Base-by-base conservation (phyloP, 2,113 vertebrate species). In the Chrysemys picta region DNA sequence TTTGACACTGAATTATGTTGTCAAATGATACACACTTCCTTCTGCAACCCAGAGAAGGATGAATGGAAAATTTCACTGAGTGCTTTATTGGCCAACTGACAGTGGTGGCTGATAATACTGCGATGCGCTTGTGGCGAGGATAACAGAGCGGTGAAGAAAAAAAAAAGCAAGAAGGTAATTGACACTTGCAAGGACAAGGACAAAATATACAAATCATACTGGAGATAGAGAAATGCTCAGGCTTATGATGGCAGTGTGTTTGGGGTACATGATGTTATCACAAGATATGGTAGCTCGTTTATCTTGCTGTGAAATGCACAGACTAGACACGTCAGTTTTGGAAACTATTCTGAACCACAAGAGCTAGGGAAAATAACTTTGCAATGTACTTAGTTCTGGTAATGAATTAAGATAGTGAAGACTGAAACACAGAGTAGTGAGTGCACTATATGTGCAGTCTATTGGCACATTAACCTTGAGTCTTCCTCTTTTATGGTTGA, bases 191-290 rank as follows among this genome's bases (percentile, higher is more conserved):
- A 95, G 91, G 89, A 84, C 85, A 90, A 65, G 88, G 86, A 59
- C 38, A 91, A 86, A 95, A 95, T 90, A 94, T 84, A 82, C 89
- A 94, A 92, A 93, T 85, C 88, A 53, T 54, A 54, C 29, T 50
- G 79, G 80, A 96, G 92, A 69, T 79, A 69, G 88, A 94, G 86
- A 95, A 92, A 85, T 75, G 54, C 6, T 92, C 29, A 7, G 72
- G 31, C 12, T 87, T 87, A 42, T 13, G 49, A 62, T 83, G 91
- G 62, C 47, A 9, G 53, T 49, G 31, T 91, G 6, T 81, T 88
- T 84, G 21, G 54, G 76, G 49, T 50, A 35, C 0, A 1, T 42
- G 88, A 80, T 94, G 16, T 91, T 94, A 90, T 91, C 95, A 53
- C 25, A 69, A 87, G 87, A 54, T 89, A 45, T 38, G 76, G 17